These are phyloP conservation scores for Sorex fumeus DNA, from an alignment of 2,113 vertebrate species.

Conservation along the genomic window DNA sequence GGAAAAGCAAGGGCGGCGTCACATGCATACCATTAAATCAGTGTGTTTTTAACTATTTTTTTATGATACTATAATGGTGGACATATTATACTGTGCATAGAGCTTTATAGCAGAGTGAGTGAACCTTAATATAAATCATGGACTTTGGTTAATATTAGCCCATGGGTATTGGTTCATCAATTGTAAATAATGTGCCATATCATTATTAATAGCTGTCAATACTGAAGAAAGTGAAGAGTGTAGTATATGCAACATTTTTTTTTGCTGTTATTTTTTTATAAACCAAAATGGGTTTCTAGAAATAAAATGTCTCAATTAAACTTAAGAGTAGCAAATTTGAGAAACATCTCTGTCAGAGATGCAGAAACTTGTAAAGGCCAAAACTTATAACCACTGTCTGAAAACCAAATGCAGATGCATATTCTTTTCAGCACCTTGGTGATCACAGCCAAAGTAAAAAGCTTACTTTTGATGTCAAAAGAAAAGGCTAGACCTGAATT, in stretches of 20 bases:
- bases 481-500: neutral
- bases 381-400: too few species aligned
- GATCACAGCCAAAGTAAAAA: too few species aligned
- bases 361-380: neutral
- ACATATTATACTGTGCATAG: neutral
- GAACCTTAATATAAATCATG: neutral
- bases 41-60: constrained; percentile 7
- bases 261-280: neutral
- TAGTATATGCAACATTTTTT: too few species aligned
- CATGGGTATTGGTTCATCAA: too few species aligned
- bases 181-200: too few species aligned
- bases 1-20: neutral
- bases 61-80: neutral
- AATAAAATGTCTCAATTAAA: too few species aligned
- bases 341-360: too few species aligned
- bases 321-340: too few species aligned
- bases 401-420: neutral
- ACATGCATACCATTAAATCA: neutral
- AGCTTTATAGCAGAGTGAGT: neutral
- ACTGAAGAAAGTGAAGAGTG: too few species aligned
- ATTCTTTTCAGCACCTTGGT: neutral
- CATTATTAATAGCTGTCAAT: too few species aligned
- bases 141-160: too few species aligned
- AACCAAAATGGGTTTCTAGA: neutral
- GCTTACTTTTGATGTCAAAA: neutral